Evolutionary conservation across 2,113 vertebrate species (phyloP).

Genomic region (Telmatochromis sp.): DNA sequence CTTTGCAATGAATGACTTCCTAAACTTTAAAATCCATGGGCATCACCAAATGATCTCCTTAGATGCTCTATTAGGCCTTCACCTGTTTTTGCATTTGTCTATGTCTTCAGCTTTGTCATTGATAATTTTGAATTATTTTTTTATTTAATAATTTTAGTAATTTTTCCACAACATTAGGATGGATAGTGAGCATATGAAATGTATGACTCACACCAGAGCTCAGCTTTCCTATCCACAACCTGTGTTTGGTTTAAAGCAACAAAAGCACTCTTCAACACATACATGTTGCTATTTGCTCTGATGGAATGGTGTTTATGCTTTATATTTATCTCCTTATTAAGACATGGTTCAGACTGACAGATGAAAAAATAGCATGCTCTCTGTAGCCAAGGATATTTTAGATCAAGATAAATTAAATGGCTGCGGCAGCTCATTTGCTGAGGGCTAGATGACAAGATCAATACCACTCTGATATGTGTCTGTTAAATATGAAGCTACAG

Average conservation of each 20-base stretch:
- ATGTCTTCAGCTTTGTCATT: background rate
- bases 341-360: background rate
- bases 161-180: background rate
- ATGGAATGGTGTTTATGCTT: background rate
- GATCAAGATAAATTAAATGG: background rate
- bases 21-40: background rate
- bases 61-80: background rate
- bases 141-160: background rate
- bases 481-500: background rate
- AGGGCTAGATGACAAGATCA: background rate
- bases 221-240: background rate
- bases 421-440: background rate
- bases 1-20: background rate
- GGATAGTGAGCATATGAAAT: background rate
- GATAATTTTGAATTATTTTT: background rate
- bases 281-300: background rate
- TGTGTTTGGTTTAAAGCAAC: background rate
- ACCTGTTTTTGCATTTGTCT: background rate
- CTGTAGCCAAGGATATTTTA: background rate
- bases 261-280: background rate
- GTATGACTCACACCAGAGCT: background rate
- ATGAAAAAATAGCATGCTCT: background rate
- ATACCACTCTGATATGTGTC: background rate
- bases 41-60: background rate
- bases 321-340: background rate